These are phyloP conservation scores for Corythucha ciliata DNA, from an alignment of 2,888 invertebrate genomes.

Conservation along the genomic window DNA sequence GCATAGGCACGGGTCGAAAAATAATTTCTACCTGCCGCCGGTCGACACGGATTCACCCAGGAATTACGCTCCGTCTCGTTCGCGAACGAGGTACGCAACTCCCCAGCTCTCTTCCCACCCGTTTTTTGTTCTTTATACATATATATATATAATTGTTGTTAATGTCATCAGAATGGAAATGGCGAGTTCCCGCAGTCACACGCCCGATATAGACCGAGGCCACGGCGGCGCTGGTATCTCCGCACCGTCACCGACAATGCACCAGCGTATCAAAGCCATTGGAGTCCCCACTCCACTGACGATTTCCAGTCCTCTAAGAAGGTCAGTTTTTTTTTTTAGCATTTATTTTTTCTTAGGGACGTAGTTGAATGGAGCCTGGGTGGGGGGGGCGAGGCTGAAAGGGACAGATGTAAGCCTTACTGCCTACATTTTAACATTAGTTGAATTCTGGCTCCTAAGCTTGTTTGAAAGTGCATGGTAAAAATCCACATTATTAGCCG, in stretches of 20 bases:
- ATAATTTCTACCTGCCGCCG: constrained; percentile 77
- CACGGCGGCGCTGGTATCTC: constrained; percentile 31
- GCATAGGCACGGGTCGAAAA: constrained; percentile 75
- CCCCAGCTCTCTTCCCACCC: neutral
- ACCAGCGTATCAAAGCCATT: constrained; percentile 79
- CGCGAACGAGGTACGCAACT: constrained; percentile 41
- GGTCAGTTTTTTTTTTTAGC: constrained; percentile 48
- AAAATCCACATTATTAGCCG: no score
- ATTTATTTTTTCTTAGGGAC: no score
- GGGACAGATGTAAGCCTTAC: no score
- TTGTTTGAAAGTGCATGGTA: no score
- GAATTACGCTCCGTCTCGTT: constrained; percentile 42
- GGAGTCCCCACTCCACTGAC: constrained; percentile 83
- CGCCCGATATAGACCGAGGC: constrained; percentile 39
- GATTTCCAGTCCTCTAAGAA: constrained; percentile 76
- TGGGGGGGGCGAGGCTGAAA: no score
- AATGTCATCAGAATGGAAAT: constrained; percentile 32
- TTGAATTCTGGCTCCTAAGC: no score
- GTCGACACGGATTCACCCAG: constrained; percentile 41
- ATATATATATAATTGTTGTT: no score
- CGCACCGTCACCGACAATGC: constrained; percentile 63
- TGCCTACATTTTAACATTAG: no score
- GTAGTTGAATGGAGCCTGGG: no score
- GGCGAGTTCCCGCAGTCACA: constrained; percentile 50
- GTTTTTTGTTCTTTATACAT: no score